A percentile compares a stretch with the other conserved stretches of the same genome.
Conservation (phyloP, 2,888 invertebrate genomes). For the Cloeon dipterum region DNA sequence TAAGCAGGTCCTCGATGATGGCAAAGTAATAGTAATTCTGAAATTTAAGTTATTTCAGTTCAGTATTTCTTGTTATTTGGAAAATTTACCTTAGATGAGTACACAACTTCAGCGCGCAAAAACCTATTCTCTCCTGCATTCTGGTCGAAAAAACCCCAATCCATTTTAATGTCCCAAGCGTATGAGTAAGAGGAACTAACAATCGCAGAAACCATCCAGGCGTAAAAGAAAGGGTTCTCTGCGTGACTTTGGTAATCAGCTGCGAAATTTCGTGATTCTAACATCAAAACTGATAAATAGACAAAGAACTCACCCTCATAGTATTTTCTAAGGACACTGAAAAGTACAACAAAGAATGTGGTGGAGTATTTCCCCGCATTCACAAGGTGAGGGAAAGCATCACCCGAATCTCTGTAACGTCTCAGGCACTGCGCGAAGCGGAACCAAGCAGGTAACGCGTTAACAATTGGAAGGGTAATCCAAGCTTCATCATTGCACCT, state of each 20-base stretch:
- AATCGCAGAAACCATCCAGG: constrained; percentile 70
- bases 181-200: constrained; percentile 86
- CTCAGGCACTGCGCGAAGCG: constrained; percentile 93
- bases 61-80: neutral
- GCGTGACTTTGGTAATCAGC: constrained; percentile 32
- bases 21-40: constrained; percentile 63
- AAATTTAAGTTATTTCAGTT: constrained; percentile 10
- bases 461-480: constrained; percentile 45
- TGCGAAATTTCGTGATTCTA: too few relatives aligned
- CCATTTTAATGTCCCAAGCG: constrained; percentile 97
- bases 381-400: constrained; percentile 85
- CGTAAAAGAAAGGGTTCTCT: constrained; percentile 66
- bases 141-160: constrained; percentile 91
- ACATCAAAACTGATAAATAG: neutral
- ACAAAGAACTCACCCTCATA: constrained; percentile 28
- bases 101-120: constrained; percentile 85
- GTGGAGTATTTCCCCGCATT: constrained; percentile 98
- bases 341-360: constrained; percentile 82
- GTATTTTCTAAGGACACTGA: constrained; percentile 44
- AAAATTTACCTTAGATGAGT: constrained; percentile 57
- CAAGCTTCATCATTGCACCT: constrained; percentile 47
- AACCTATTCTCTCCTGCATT: constrained; percentile 80
- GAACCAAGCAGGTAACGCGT: constrained; percentile 86
- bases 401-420: constrained; percentile 80
- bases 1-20: constrained; percentile 52